Evolutionary conservation across 2,113 vertebrate species (phyloP).

Genomic region (Stigmatopora argus): DNA sequence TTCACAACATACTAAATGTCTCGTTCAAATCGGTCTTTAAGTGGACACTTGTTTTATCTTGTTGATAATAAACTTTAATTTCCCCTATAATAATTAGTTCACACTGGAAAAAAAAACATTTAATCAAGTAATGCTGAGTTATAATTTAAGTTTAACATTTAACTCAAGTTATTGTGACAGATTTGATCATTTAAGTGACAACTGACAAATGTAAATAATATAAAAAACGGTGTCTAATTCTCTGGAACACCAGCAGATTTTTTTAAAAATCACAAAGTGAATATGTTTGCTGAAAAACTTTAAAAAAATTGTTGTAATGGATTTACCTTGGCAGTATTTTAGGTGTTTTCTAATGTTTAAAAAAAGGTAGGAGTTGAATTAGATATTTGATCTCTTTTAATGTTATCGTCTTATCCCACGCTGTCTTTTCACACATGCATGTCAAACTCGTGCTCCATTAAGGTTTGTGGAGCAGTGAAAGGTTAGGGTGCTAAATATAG

Average conservation of each 20-base stretch:
- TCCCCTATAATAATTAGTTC: too few relatives aligned
- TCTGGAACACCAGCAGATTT: not conserved
- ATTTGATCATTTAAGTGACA: too few relatives aligned
- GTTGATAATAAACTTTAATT: not conserved
- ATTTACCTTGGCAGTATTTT: not conserved
- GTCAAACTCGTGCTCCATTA: constrained; percentile 16
- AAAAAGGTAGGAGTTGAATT: not conserved
- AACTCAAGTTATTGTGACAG: too few relatives aligned
- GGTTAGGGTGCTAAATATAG: constrained; percentile 64
- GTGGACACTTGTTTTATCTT: not conserved
- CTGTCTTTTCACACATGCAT: not conserved
- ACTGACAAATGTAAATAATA: not conserved
- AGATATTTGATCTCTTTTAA: not conserved
- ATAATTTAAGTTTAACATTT: too few relatives aligned
- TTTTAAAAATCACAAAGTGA: not conserved
- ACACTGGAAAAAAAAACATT: too few relatives aligned
- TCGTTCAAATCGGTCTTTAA: not conserved
- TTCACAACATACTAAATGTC: not conserved
- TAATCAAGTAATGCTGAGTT: too few relatives aligned
- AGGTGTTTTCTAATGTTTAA: not conserved
- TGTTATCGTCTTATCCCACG: not conserved
- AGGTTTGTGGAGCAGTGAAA: constrained; percentile 48
- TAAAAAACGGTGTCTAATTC: not conserved
- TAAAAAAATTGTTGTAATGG: not conserved
- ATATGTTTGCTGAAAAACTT: not conserved